These are phyloP conservation scores for Tauraco hartlaubi DNA, from an alignment of 2,797 vertebrate genomes.

Conservation along the genomic window DNA sequence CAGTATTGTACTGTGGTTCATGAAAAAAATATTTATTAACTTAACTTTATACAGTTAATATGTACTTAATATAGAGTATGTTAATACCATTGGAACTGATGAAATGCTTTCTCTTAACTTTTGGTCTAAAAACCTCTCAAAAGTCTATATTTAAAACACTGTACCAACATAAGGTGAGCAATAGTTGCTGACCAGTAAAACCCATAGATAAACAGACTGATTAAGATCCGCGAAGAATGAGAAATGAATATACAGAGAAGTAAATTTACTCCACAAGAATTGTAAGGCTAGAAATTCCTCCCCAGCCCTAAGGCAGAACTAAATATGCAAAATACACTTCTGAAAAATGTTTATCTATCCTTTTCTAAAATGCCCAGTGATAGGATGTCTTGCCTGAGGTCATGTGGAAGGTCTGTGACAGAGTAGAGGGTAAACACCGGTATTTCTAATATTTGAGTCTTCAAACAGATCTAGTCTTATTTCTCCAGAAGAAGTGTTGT, in stretches of 20 bases:
- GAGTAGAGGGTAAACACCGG: not conserved
- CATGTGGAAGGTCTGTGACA: not conserved
- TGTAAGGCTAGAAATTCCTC: not conserved
- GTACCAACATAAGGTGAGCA: not conserved
- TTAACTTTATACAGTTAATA: not conserved
- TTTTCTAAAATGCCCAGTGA: not conserved
- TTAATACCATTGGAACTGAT: not conserved
- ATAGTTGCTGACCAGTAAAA: not conserved
- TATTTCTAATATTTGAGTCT: not conserved
- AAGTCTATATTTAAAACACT: not conserved
- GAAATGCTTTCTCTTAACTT: not conserved
- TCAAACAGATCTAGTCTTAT: not conserved
- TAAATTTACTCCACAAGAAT: not conserved
- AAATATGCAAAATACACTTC: not conserved
- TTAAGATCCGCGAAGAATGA: not conserved
- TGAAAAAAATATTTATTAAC: not conserved
- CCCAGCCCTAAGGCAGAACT: not conserved
- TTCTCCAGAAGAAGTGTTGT: not conserved
- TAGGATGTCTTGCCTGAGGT: not conserved
- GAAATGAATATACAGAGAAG: not conserved
- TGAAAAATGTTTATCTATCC: not conserved
- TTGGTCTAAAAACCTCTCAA: not conserved
- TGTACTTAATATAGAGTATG: not conserved
- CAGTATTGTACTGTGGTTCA: not conserved
- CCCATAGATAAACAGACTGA: not conserved